phyloP scores from a whole-genome alignment of 2,888 invertebrate genomes.

The Ramazzottius varieornatus region DNA sequence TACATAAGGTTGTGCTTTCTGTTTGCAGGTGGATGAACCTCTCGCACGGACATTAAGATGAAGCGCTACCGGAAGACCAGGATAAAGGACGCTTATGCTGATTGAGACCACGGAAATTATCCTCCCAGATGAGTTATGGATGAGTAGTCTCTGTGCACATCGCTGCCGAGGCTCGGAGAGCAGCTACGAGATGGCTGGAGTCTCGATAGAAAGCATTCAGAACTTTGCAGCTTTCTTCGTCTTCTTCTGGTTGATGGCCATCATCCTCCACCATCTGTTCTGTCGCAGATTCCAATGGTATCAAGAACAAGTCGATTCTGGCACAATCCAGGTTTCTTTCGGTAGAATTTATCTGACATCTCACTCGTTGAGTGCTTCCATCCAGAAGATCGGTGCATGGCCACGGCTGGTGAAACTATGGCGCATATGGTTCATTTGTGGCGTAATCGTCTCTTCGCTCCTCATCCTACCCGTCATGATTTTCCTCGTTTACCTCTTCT shows the following conservation, averaged over 20 bases:
- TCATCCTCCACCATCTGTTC: neutral
- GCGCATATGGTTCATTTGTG: neutral
- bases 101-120: no score
- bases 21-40: no score
- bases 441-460: neutral
- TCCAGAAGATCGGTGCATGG: neutral
- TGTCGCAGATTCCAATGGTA: neutral
- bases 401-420: neutral
- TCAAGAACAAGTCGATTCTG: neutral
- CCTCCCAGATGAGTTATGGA: no score
- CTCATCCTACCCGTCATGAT: neutral
- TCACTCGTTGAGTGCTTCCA: neutral
- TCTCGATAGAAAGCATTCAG: neutral
- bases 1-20: no score
- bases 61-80: no score
- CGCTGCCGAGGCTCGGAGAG: no score
- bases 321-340: neutral
- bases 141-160: no score
- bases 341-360: neutral
- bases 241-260: neutral
- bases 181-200: no score
- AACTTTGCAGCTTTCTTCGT: neutral
- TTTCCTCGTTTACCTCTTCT: neutral
- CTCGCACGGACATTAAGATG: no score
- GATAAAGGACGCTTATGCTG: no score